Conservation (phyloP, 2,113 vertebrate species). For the Addax nasomaculatus region DNA sequence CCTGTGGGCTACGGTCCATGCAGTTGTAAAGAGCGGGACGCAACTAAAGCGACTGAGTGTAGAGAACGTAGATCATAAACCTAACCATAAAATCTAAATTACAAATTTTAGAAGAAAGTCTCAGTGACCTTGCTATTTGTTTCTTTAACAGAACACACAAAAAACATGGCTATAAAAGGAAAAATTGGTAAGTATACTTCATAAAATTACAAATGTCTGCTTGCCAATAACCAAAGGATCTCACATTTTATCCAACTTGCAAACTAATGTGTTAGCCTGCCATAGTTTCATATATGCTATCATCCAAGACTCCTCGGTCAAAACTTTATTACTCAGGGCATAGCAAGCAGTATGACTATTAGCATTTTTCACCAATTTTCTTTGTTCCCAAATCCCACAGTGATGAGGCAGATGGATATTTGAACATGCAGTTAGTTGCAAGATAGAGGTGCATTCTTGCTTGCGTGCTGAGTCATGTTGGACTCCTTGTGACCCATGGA, state of each 20-base stretch:
- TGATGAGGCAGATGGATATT: not conserved
- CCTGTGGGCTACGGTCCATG: not conserved
- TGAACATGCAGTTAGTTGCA: not conserved
- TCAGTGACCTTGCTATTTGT: not conserved
- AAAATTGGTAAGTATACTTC: not conserved
- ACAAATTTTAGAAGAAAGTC: not conserved
- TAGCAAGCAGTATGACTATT: not conserved
- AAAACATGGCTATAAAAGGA: not conserved
- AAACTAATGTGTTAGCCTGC: not conserved
- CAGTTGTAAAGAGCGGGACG: rapidly evolving
- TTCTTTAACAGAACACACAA: not conserved
- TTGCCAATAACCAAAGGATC: not conserved
- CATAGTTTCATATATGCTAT: not conserved
- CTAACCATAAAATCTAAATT: not conserved
- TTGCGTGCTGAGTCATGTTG: not conserved
- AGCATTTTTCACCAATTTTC: not conserved
- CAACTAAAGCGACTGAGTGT: not conserved
- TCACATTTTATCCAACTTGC: not conserved
- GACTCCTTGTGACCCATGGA: not conserved
- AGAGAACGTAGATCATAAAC: not conserved
- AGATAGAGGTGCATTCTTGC: not conserved
- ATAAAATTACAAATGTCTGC: not conserved
- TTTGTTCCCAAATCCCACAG: not conserved
- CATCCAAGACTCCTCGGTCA: not conserved
- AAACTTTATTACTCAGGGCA: not conserved